Percentiles rank a stretch among this genome's conserved stretches.
These are phyloP conservation scores for Labeo catla DNA, from an alignment of 2,113 vertebrate genomes.

Conservation along the genomic window DNA sequence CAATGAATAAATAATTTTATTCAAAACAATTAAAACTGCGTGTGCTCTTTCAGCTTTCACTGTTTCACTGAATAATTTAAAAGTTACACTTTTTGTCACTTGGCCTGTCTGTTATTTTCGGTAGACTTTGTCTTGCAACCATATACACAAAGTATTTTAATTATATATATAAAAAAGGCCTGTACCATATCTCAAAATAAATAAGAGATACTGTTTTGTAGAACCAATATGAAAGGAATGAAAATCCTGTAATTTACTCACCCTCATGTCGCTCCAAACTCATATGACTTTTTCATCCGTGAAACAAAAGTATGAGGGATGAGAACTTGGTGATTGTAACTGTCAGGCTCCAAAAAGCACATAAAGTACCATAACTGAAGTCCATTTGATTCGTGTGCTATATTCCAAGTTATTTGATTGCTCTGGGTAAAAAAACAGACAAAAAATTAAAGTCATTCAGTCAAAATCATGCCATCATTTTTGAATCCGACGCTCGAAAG, in stretches of 20 bases:
- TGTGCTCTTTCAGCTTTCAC: background rate
- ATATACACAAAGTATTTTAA: background rate
- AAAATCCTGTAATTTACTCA: conserved; percentile 7
- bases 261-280: conserved; percentile 9
- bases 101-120: background rate
- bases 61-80: background rate
- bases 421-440: background rate
- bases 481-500: background rate
- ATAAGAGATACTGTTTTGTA: background rate
- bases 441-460: background rate
- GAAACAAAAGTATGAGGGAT: conserved; percentile 10
- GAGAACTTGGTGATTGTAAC: conserved; percentile 6
- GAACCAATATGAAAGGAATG: background rate
- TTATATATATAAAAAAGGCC: background rate
- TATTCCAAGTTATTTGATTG: background rate
- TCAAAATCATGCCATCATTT: background rate
- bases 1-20: background rate
- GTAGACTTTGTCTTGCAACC: background rate
- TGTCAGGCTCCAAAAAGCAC: conserved; percentile 6
- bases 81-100: background rate
- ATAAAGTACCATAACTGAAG: conserved; percentile 7
- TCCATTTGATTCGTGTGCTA: background rate
- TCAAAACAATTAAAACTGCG: background rate
- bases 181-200: background rate
- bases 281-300: conserved; percentile 24